These are phyloP conservation scores for Natrix natrix DNA, from an alignment of 2,797 vertebrate genomes.

Conservation along the genomic window DNA sequence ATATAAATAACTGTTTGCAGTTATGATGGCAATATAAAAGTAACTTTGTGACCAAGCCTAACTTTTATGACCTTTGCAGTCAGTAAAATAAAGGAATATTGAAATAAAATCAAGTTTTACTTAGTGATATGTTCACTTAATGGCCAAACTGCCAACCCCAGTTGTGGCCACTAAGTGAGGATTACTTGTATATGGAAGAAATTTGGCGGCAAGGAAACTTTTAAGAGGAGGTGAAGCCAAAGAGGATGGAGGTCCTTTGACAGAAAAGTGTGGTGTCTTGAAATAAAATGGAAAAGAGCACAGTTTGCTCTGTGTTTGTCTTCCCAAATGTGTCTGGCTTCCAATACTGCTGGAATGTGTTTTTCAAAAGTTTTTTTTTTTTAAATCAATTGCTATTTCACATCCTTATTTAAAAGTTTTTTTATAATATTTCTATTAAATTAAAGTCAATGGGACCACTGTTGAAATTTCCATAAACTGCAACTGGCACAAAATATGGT, in stretches of 20 bases:
- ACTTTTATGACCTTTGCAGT: not conserved
- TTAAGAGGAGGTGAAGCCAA: not conserved
- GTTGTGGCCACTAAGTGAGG: not conserved
- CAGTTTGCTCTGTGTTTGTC: not conserved
- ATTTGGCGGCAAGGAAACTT: not conserved
- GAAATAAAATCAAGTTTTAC: not conserved
- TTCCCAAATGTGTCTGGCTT: not conserved
- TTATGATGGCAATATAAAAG: not conserved
- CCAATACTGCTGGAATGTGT: not conserved
- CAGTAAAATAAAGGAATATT: not conserved
- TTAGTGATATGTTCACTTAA: not conserved
- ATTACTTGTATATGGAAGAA: not conserved
- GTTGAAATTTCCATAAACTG: not conserved
- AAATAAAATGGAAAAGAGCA: not conserved
- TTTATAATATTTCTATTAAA: not conserved
- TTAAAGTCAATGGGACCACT: not conserved
- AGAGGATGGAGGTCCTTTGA: not conserved
- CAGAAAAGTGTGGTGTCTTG: not conserved
- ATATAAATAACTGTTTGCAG: too few relatives aligned
- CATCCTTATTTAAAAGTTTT: not conserved
- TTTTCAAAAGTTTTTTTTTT: not conserved
- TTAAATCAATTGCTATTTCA: not conserved
- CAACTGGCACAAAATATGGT: not conserved
- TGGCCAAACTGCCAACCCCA: not conserved
- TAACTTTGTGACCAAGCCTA: not conserved